These are phyloP conservation scores for Pocillopora damicornis DNA, from an alignment of 64 coral and sea anemone genomes.

Conservation along the genomic window DNA sequence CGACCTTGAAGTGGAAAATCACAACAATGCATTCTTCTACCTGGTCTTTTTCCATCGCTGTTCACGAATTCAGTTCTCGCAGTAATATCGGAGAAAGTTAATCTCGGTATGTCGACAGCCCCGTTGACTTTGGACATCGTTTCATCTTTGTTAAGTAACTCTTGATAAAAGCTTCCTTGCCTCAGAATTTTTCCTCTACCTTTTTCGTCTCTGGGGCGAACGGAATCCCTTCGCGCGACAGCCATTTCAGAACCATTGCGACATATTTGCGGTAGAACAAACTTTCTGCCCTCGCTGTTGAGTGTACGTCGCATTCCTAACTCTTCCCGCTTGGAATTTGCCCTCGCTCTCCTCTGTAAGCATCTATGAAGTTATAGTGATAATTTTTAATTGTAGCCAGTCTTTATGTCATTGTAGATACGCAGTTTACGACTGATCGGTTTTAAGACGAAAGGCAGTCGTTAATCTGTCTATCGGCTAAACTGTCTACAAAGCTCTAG, in stretches of 20 bases:
- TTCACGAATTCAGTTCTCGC: background rate
- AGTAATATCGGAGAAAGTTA: background rate
- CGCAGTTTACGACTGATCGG: background rate
- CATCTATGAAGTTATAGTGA: background rate
- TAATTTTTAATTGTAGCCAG: background rate
- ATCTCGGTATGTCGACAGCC: background rate
- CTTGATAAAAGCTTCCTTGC: background rate
- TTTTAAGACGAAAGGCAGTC: background rate
- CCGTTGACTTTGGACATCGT: background rate
- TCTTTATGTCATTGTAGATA: background rate
- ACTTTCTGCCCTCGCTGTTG: background rate
- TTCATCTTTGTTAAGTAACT: background rate
- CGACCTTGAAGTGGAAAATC: slow-evolving; percentile 25
- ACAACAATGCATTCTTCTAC: background rate
- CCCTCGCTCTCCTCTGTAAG: background rate
- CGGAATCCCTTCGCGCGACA: background rate
- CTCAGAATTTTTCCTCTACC: background rate
- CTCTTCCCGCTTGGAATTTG: background rate
- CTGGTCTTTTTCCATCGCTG: slow-evolving; percentile 2
- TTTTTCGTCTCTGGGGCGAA: background rate
- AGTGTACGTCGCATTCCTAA: background rate
- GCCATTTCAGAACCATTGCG: background rate
- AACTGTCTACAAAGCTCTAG: background rate
- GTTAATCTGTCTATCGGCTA: background rate
- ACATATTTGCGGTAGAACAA: slow-evolving; percentile 17